Evolutionary conservation across 1,140 invertebrate species (phyloP), one percentile per base, ranked within the genome.

Genomic region (Prorops nasuta): DNA sequence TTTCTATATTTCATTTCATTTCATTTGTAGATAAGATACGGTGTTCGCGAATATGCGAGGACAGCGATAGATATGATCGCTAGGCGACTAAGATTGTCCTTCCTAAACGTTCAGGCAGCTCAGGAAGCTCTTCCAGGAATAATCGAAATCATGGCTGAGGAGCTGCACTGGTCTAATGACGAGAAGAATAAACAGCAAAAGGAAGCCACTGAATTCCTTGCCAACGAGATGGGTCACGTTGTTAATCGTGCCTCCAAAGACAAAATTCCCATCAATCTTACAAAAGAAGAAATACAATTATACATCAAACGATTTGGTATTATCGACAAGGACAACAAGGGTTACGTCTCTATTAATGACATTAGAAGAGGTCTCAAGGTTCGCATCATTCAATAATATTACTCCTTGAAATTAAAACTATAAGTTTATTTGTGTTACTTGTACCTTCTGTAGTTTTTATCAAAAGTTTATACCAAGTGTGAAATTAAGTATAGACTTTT

Each of bases 331-430:
- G 96, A 98, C 67, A 87, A 89, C 61, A 99, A 99, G 74, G 97
- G 97, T 59, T 98, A 94, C 67, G 95, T 99, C 36, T 98, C 95
- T 22, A 91, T 98, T 50, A 98, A 96, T 72, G 97, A 99, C 74
- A 92, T 99, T 49, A 82, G 96, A 52, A 81, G 90, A 68, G 92
- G 92, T 71, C 83, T 98, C 16, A 95, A 98, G 88, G 95, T 97
- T 64, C 17, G 51, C 14, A 20, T 35, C 40, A 17, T 28, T 40
- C 22, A 20, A n/a, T 14, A 24, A 6, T 35, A 32, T n/a, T n/a
- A n/a, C n/a, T n/a, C n/a, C n/a, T n/a, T n/a, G n/a, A n/a, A n/a
- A n/a, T n/a, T n/a, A n/a, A n/a, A n/a, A n/a, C n/a, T n/a, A n/a
- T n/a, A n/a, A n/a, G n/a, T n/a, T n/a, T n/a, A n/a, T n/a, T n/a